phyloP scores from a whole-genome alignment of 2,113 vertebrate genomes.

The Pseudopipra pipra region DNA sequence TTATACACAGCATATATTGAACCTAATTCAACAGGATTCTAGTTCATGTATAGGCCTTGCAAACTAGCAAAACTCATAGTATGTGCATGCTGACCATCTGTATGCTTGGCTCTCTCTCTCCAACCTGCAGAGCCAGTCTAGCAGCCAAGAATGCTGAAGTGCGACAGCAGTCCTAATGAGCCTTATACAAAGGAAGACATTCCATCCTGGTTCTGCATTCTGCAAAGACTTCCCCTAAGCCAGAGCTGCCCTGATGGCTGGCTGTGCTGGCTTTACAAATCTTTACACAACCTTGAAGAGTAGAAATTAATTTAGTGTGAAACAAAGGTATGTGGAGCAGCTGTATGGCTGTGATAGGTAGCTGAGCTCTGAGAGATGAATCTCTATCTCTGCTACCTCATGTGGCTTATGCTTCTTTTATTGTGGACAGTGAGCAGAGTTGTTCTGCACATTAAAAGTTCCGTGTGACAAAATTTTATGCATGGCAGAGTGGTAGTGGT shows the following conservation, averaged over 20 bases:
- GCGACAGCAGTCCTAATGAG: background rate
- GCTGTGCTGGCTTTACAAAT: background rate
- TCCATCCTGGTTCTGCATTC: background rate
- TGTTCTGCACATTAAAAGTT: background rate
- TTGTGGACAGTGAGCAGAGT: background rate
- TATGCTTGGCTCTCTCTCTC: background rate
- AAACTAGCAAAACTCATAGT: background rate
- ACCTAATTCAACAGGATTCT: background rate
- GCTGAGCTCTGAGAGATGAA: background rate
- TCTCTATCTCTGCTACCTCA: background rate
- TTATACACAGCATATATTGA: background rate
- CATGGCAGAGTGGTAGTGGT: background rate
- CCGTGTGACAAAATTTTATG: background rate
- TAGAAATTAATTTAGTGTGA: background rate
- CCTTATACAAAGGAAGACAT: background rate
- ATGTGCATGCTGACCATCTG: background rate
- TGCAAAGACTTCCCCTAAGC: background rate
- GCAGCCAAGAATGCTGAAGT: background rate
- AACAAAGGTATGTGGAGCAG: background rate
- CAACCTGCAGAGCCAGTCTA: background rate
- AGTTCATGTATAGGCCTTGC: background rate
- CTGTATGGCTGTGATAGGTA: background rate
- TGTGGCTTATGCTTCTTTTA: background rate
- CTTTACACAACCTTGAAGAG: background rate
- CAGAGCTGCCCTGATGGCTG: background rate